Evolutionary conservation across 2,113 vertebrate species (phyloP), one percentile per base, ranked within the genome.

Genomic region (Nyctereutes procyonoides): DNA sequence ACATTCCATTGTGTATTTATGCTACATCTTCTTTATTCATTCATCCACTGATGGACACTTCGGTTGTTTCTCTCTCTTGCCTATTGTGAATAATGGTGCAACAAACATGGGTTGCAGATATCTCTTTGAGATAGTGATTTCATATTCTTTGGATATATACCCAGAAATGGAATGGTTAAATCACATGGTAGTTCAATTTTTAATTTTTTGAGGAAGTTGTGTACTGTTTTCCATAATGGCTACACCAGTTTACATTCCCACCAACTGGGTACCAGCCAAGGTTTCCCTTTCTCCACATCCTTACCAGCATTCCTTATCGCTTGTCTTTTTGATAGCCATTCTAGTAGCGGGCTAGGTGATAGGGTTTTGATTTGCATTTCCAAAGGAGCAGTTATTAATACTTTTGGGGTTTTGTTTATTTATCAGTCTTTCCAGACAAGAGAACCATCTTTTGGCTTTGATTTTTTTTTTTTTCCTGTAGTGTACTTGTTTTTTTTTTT

Each of bases 291-390:
- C 67, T 62, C 4, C 6, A 43, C 2, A 43, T 55, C 16, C 26
- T 38, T n/a, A 56, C 48, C n/a, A 28, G 48, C 15, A 76, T 63
- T 63, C 82, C 3, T 56, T 84, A 55, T 60, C 86, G n/a, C 43
- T 51, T 53, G 32, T 76, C 43, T 94, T 73, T 80, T 82, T 82
- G 43, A 19, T 83, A 74, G 86, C 14, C 58, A n/a, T 93, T 38
- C 71, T 56, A 22, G 76, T 48, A 93, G 58, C 12, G 63, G 63
- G 5, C 80, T 53, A 81, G 84, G 35, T 62, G 53, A 69, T 81
- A 56, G 60, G 76, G 30, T 30, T 81, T 94, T 69, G 67, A 71
- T 88, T 88, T 88, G 55, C 76, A 69, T 81, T 90, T 89, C 63
- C 16, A 77, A 90, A 92, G 43, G 32, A 32, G 8, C 26, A 48